phyloP scores from a whole-genome alignment of 2,797 vertebrate genomes.

The Esox masquinongy region DNA sequence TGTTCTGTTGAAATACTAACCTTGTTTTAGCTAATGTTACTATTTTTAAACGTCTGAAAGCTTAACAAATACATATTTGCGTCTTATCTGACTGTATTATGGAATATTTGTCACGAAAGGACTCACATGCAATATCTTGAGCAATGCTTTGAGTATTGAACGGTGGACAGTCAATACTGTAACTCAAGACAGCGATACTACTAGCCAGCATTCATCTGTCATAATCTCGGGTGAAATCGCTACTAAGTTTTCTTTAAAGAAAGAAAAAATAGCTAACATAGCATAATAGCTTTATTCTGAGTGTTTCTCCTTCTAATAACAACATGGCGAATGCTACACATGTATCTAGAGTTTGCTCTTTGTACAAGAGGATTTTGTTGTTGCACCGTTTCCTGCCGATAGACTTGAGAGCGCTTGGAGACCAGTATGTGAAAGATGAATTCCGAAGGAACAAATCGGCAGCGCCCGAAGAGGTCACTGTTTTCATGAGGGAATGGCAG shows the following conservation, averaged over 20 bases:
- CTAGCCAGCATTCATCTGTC: background rate
- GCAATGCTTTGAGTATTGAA: background rate
- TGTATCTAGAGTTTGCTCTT: constrained; percentile 64
- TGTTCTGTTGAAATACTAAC: background rate
- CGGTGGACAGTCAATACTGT: background rate
- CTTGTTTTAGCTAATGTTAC: background rate
- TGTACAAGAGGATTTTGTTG: constrained; percentile 81
- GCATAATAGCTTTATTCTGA: background rate
- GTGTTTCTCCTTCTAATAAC: background rate
- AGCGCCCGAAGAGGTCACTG: constrained; percentile 63
- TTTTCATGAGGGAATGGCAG: constrained; percentile 90
- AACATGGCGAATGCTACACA: constrained; percentile 66
- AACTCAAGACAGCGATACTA: background rate
- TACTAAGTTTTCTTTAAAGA: background rate
- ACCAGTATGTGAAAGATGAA: constrained; percentile 89
- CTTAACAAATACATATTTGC: background rate
- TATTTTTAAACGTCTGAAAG: background rate
- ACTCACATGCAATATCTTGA: background rate
- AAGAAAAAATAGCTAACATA: background rate
- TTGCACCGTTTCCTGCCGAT: constrained; percentile 83
- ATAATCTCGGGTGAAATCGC: background rate
- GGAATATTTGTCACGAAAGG: background rate
- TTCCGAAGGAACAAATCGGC: constrained; percentile 82
- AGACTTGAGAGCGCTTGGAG: constrained; percentile 79
- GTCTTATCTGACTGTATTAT: background rate